Evolutionary conservation across 2,797 vertebrate genomes (phyloP).

Genomic region (Calcarius lapponicus): DNA sequence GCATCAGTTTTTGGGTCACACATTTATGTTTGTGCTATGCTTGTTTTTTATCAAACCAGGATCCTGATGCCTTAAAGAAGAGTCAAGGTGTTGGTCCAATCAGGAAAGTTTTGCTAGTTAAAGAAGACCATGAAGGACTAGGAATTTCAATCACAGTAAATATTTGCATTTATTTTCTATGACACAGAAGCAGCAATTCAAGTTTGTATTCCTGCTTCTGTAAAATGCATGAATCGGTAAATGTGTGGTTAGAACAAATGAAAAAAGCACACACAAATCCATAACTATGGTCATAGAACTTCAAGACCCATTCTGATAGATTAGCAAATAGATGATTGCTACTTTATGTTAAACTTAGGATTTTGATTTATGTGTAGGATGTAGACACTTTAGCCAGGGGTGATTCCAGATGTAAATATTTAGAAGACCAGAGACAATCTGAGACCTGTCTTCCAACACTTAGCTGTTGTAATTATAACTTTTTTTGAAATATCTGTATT

Average conservation of each 20-base stretch:
- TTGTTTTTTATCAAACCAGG: conserved; percentile 75
- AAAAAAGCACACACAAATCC: background rate
- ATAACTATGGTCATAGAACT: background rate
- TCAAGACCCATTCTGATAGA: background rate
- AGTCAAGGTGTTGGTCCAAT: conserved; percentile 97
- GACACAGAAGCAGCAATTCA: background rate
- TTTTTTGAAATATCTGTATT: background rate
- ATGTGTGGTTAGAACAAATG: background rate
- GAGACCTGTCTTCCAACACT: background rate
- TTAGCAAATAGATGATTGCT: background rate
- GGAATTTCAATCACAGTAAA: conserved; percentile 98
- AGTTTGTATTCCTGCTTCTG: background rate
- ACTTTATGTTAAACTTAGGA: background rate
- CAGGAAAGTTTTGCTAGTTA: conserved; percentile 92
- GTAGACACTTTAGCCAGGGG: background rate
- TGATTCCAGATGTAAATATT: background rate
- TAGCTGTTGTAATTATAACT: background rate
- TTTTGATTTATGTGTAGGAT: background rate
- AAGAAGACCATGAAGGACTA: conserved; percentile 97
- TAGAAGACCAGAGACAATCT: background rate
- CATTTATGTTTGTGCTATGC: background rate
- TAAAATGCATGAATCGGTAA: background rate
- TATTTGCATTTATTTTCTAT: conserved; percentile 36
- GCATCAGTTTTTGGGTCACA: background rate
- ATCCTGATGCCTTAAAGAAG: conserved; percentile 93